A percentile compares a stretch with the other conserved stretches of the same genome.
phyloP scores from a whole-genome alignment of 2,797 vertebrate genomes.

The Micropoecilia bifurca region DNA sequence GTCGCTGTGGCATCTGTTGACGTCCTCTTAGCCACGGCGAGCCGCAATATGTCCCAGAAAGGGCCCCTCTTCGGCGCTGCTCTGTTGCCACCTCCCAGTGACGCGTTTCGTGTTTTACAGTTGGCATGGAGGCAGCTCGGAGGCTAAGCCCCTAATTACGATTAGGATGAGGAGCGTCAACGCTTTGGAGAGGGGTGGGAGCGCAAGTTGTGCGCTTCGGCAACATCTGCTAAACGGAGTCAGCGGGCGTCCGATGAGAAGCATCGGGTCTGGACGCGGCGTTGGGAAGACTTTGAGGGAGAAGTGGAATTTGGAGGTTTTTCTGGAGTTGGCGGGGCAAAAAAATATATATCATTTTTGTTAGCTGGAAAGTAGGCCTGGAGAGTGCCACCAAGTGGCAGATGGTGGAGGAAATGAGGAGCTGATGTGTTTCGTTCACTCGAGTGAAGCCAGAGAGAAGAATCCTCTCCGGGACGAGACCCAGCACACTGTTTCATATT shows the following conservation, averaged over 20 bases:
- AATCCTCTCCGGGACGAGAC: not conserved
- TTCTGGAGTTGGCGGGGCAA: not conserved
- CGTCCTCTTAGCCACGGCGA: slow-evolving; percentile 58
- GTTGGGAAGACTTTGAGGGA: not conserved
- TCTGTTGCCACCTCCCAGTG: slow-evolving; percentile 48
- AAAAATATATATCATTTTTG: not conserved
- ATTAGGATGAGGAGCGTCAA: slow-evolving; percentile 59
- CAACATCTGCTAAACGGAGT: slow-evolving; percentile 51
- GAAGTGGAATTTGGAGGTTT: not conserved
- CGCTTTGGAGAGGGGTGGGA: slow-evolving; percentile 31
- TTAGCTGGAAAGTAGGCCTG: not conserved
- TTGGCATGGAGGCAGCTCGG: slow-evolving; percentile 33
- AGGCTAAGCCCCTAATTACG: slow-evolving; percentile 73
- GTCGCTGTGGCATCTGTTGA: slow-evolving; percentile 62
- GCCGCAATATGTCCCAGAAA: slow-evolving; percentile 55
- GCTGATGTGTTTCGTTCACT: slow-evolving; percentile 22
- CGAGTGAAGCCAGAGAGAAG: slow-evolving; percentile 24
- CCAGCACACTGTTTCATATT: not conserved
- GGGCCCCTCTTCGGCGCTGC: slow-evolving; percentile 37
- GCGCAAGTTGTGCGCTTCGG: slow-evolving; percentile 33
- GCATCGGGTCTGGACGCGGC: slow-evolving; percentile 3
- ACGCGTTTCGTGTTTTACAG: slow-evolving; percentile 46
- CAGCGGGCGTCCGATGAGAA: slow-evolving; percentile 13
- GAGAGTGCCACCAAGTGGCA: slow-evolving; percentile 13
- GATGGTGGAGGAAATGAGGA: slow-evolving; percentile 32